These are phyloP conservation scores for Serilophus lunatus DNA, from an alignment of 2,113 vertebrate species.

Conservation along the genomic window DNA sequence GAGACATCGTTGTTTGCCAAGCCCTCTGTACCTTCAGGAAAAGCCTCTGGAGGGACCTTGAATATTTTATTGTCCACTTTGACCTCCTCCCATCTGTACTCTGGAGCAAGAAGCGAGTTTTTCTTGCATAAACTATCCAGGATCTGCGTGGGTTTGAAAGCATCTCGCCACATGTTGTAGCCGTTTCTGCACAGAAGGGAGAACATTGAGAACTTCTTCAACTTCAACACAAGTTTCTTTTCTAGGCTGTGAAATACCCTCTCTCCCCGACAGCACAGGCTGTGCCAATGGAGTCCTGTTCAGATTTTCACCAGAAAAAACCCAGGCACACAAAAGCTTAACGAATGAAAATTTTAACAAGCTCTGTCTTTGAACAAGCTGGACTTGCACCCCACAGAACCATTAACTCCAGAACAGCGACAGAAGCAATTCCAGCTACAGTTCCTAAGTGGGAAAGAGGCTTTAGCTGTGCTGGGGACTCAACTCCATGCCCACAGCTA, in stretches of 20 bases:
- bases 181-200: slow-evolving; percentile 74
- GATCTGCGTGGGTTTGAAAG: slow-evolving; percentile 85
- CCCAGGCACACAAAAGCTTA: neutral
- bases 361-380: neutral
- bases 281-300: neutral
- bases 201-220: neutral
- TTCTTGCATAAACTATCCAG: slow-evolving; percentile 86
- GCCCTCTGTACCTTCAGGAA: slow-evolving; percentile 79
- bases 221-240: neutral
- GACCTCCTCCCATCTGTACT: slow-evolving; percentile 82
- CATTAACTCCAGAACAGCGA: neutral
- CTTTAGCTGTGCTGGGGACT: neutral
- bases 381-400: neutral
- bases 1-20: neutral
- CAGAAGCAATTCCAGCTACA: neutral
- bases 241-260: neutral
- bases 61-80: slow-evolving; percentile 94
- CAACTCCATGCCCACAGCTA: neutral
- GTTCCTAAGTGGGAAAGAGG: neutral
- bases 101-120: slow-evolving; percentile 78
- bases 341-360: neutral
- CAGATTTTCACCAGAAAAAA: neutral
- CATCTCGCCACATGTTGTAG: slow-evolving; percentile 89
- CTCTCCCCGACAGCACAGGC: neutral
- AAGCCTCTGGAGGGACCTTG: slow-evolving; percentile 80